phyloP scores from a whole-genome alignment of 2,888 invertebrate genomes.

The Psococerastis gibbosa region DNA sequence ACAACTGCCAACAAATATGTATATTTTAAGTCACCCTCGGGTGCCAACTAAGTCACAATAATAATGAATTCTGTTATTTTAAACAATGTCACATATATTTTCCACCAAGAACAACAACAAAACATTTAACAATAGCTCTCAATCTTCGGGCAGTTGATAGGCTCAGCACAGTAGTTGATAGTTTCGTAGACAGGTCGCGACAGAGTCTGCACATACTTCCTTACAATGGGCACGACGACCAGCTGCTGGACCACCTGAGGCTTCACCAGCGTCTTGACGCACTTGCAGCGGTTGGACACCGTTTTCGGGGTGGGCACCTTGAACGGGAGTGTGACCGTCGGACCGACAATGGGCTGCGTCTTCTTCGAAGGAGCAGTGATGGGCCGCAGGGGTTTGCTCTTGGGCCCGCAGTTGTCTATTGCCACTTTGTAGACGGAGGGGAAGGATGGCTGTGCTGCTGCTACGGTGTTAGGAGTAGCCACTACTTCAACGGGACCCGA shows the following conservation, averaged over 20 bases:
- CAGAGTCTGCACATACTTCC: constrained; percentile 1
- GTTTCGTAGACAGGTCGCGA: not conserved
- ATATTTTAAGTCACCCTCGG: too few species aligned
- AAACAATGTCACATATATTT: too few species aligned
- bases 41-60: too few species aligned
- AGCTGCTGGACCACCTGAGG: constrained; percentile 5
- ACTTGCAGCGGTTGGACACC: not conserved
- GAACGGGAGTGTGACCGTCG: constrained; percentile 2
- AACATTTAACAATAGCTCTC: too few species aligned
- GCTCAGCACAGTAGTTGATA: not conserved
- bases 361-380: not conserved
- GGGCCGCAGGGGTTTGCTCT: not conserved
- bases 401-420: constrained; percentile 8
- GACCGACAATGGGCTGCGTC: not conserved
- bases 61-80: too few species aligned
- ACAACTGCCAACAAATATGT: too few species aligned
- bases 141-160: constrained; percentile 2
- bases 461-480: too few species aligned
- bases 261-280: constrained; percentile 5
- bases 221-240: not conserved
- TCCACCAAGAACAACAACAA: too few species aligned
- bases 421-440: too few species aligned
- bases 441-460: too few species aligned
- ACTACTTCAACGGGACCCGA: too few species aligned
- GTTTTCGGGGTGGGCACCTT: not conserved